Conservation (phyloP, 2,888 invertebrate species). For the Microctonus hyperodae region DNA sequence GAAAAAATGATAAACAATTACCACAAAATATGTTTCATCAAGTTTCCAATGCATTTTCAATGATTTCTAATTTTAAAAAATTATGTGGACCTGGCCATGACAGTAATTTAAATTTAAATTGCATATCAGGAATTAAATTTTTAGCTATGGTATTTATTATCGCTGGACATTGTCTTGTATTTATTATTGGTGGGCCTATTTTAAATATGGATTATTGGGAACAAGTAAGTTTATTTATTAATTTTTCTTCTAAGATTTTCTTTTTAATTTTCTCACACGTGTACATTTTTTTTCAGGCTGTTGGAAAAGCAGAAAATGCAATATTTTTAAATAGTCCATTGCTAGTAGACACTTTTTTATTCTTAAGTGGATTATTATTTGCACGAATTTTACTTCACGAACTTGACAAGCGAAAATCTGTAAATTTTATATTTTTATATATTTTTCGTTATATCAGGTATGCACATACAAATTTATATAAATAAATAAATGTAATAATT, state of each 20-base stretch:
- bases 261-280: too few relatives aligned
- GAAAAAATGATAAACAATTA: constrained; percentile 39
- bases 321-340: constrained; percentile 74
- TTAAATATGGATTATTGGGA: constrained; percentile 72
- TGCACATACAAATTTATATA: constrained; percentile 31
- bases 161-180: constrained; percentile 72
- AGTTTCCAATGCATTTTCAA: constrained; percentile 66
- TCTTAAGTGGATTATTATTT: constrained; percentile 76
- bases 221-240: constrained; percentile 61
- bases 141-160: constrained; percentile 74
- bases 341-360: constrained; percentile 75
- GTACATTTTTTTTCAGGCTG: constrained; percentile 63
- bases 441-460: constrained; percentile 75
- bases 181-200: constrained; percentile 73
- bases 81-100: constrained; percentile 68
- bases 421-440: constrained; percentile 71
- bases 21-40: constrained; percentile 43
- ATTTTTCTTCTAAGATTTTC: neutral
- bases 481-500: neutral
- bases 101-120: constrained; percentile 69
- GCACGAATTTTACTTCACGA: constrained; percentile 73
- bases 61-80: constrained; percentile 69
- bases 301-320: constrained; percentile 68
- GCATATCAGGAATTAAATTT: constrained; percentile 72
- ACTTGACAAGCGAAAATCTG: constrained; percentile 69